These are phyloP conservation scores for Parapristionchus giblindavisi DNA, from an alignment of 2,888 invertebrate genomes.

Conservation along the genomic window DNA sequence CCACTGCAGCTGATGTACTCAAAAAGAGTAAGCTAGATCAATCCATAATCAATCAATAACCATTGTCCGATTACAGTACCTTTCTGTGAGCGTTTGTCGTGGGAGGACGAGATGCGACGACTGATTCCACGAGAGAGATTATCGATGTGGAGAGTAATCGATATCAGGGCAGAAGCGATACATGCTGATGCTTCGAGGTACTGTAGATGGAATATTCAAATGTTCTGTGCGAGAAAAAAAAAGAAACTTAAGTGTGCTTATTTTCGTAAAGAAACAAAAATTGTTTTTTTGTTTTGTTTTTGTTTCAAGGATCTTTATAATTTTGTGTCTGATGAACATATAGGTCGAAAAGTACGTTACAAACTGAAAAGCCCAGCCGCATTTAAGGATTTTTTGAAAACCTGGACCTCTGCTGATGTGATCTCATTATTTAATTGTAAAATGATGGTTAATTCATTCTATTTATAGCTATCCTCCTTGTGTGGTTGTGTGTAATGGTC, in stretches of 20 bases:
- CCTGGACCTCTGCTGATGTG: no score
- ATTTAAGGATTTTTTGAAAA: no score
- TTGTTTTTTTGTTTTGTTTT: no score
- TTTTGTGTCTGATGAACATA: no score
- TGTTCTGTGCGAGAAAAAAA: neutral
- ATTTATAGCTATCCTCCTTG: constrained; percentile 49
- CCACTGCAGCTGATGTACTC: no score
- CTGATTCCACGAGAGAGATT: neutral
- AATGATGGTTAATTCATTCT: neutral
- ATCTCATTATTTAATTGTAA: neutral
- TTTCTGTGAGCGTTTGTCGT: constrained; percentile 24
- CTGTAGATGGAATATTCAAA: neutral
- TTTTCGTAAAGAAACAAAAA: no score
- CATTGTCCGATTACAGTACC: neutral
- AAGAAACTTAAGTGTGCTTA: no score
- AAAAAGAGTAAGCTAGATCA: no score
- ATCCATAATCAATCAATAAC: no score
- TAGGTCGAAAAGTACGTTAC: no score
- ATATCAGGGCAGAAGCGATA: constrained; percentile 13
- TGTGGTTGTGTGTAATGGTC: constrained; percentile 46
- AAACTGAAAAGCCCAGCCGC: no score
- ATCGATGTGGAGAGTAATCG: constrained; percentile 28
- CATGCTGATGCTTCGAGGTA: constrained; percentile 18
- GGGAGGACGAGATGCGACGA: constrained; percentile 31
- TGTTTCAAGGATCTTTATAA: no score